phyloP scores from a whole-genome alignment of 1,140 invertebrate genomes.

The Hyphantria cunea region DNA sequence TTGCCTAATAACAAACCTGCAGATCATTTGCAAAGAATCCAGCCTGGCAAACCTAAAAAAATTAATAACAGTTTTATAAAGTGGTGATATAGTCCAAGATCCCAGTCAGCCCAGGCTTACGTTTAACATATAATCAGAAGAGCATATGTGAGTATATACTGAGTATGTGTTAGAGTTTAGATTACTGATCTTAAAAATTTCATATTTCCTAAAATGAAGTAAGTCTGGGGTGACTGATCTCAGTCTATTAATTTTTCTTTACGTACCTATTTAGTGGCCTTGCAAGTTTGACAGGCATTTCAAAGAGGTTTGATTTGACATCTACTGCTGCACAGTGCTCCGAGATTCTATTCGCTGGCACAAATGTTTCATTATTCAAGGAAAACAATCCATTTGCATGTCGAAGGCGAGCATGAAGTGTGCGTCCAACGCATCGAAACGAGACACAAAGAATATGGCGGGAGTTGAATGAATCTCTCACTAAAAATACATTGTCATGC shows the following conservation, averaged over 20 bases:
- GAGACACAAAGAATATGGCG: constrained; percentile 75
- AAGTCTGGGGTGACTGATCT: no score
- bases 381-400: constrained; percentile 77
- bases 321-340: constrained; percentile 76
- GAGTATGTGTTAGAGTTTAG: no score
- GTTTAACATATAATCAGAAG: no score
- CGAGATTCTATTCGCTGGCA: constrained; percentile 72
- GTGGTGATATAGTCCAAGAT: no score
- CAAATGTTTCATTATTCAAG: constrained; percentile 77
- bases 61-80: constrained; percentile 9
- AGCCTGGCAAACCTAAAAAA: constrained; percentile 75
- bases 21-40: constrained; percentile 75
- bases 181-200: no score
- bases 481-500: constrained; percentile 76
- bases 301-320: constrained; percentile 74
- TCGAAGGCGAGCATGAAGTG: constrained; percentile 68
- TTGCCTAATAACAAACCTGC: constrained; percentile 76
- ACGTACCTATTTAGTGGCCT: constrained; percentile 73
- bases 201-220: no score
- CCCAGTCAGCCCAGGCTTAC: no score
- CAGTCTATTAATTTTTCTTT: no score
- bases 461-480: constrained; percentile 72
- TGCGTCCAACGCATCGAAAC: constrained; percentile 73
- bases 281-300: constrained; percentile 76
- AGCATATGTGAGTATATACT: no score